Evolutionary conservation across 2,888 invertebrate species (phyloP), one percentile per base, ranked within the genome.

Genomic region (Vesta saturnalis): DNA sequence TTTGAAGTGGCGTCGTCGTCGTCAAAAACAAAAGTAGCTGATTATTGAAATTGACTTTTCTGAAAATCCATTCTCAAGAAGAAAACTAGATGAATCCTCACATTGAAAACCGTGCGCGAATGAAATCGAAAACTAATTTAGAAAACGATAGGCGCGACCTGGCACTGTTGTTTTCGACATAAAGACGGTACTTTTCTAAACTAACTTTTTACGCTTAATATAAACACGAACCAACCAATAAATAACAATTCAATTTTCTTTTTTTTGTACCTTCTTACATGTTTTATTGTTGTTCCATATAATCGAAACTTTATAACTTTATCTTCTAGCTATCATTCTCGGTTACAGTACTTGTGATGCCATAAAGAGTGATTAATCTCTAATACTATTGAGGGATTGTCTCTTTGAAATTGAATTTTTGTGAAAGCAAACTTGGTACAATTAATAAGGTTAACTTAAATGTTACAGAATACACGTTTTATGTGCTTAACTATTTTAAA

Each of bases 71-170:
- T 69, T 60, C 61, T 52, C 46, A 23, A 55, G 60, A 47, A 57
- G 64, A 61, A 64, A 60, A 60, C 64, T 64, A 60, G 64, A 61
- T 64, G 64, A 64, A 60, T 56, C 69, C 64, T 64, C 64, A 64
- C 69, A 64, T 60, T 60, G 64, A 64, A 57, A 69, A 69, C 39
- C 12, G 64, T 69, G 64, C 59, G 69, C 66, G 66, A 64, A 61
- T 62, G 65, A 64, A 69, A 70, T 70, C 70, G 70, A 67, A 70
- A 70, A 70, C 70, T 64, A 70, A 70, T 70, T 66, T 62, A 56
- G 67, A 67, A 69, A 64, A 35, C 64, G 69, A 64, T 69, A 64
- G 69, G 63, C 52, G 60, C 66, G 59, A 64, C 66, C 70, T 70
- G 67, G 70, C 63, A 70, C 70, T 59, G 57, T 49, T 70, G 65